Conservation (phyloP, 2,888 invertebrate genomes). For the Crepidodera aurea region DNA sequence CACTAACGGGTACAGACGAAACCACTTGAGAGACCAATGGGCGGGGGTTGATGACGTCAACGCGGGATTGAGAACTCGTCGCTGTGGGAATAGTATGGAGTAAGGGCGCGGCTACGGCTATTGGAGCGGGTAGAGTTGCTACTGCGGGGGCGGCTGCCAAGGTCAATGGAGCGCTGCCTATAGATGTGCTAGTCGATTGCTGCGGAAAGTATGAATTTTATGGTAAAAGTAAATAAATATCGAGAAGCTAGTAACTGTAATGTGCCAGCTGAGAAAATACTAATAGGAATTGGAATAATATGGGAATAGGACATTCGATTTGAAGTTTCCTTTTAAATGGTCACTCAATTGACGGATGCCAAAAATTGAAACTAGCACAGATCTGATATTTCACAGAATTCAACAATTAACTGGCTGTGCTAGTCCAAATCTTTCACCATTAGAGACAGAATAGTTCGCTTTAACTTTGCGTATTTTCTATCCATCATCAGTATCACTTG, state of each 20-base stretch:
- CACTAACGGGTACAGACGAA: constrained; percentile 28
- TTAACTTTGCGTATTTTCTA: too few relatives aligned
- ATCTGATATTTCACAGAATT: too few relatives aligned
- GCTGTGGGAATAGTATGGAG: constrained; percentile 29
- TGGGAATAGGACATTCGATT: too few relatives aligned
- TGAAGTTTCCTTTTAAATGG: too few relatives aligned
- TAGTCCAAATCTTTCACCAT: too few relatives aligned
- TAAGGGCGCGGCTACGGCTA: constrained; percentile 1
- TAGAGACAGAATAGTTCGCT: too few relatives aligned
- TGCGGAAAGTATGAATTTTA: not conserved
- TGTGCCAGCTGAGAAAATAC: not conserved
- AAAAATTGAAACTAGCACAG: too few relatives aligned
- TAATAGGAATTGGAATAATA: not conserved
- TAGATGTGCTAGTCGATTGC: constrained; percentile 17
- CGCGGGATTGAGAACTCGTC: constrained; percentile 37
- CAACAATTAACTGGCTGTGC: too few relatives aligned
- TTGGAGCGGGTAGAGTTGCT: not conserved
- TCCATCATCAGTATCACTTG: too few relatives aligned
- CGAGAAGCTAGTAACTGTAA: not conserved
- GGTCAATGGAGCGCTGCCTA: not conserved
- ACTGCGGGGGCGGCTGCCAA: constrained; percentile 2
- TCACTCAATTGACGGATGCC: too few relatives aligned
- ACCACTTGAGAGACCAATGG: constrained; percentile 32
- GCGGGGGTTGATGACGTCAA: constrained; percentile 32
- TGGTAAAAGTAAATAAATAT: not conserved